These are phyloP conservation scores for Cephus cinctus DNA, from an alignment of 1,140 invertebrate species.

Conservation along the genomic window DNA sequence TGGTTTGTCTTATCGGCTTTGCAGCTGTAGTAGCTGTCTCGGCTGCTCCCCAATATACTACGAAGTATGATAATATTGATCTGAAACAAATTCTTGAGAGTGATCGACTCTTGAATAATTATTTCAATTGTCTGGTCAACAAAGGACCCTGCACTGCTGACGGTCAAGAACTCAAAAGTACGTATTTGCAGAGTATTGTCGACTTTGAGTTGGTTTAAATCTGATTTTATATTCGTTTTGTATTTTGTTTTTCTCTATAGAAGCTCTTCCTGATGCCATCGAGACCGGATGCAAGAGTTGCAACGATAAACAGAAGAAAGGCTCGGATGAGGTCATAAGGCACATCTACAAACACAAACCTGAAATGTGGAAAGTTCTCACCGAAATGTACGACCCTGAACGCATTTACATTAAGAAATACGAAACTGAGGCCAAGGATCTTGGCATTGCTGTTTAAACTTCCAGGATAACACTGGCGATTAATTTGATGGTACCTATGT, in stretches of 20 bases:
- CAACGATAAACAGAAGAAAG: slow-evolving; percentile 58
- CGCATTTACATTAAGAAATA: slow-evolving; percentile 60
- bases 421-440: slow-evolving; percentile 52
- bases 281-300: slow-evolving; percentile 65
- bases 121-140: slow-evolving; percentile 68
- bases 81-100: slow-evolving; percentile 68
- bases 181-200: slow-evolving; percentile 33
- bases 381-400: slow-evolving; percentile 63
- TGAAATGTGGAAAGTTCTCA: slow-evolving; percentile 59
- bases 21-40: slow-evolving; percentile 42
- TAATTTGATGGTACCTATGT: no score
- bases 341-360: slow-evolving; percentile 59
- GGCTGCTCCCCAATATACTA: slow-evolving; percentile 62
- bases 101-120: slow-evolving; percentile 65
- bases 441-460: slow-evolving; percentile 32
- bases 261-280: slow-evolving; percentile 62
- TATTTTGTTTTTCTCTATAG: slow-evolving; percentile 38
- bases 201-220: neutral
- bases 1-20: slow-evolving; percentile 47
- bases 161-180: slow-evolving; percentile 69
- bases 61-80: slow-evolving; percentile 72
- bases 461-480: no score
- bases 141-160: slow-evolving; percentile 70
- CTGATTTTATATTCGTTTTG: neutral
- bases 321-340: slow-evolving; percentile 57